A percentile compares a stretch with the other conserved stretches of the same genome.
phyloP scores from a whole-genome alignment of 2,888 invertebrate species.

The Epistrophe grossulariae region DNA sequence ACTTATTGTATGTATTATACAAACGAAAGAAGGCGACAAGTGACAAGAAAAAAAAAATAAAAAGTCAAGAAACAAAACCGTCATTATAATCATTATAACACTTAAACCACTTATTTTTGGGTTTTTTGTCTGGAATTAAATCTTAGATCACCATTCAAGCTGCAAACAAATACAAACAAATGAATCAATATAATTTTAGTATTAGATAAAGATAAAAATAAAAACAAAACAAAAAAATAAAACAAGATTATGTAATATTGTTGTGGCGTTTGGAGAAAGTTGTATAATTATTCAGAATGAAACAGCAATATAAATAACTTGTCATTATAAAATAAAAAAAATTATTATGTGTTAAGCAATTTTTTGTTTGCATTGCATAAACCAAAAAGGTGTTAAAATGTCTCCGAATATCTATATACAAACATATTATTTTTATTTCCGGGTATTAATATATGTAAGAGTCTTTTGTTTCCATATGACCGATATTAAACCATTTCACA shows the following conservation, averaged over 20 bases:
- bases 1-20: neutral
- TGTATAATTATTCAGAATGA: neutral
- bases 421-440: conserved; percentile 13
- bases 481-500: neutral
- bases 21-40: neutral
- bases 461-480: neutral
- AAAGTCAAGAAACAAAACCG: conserved; percentile 19
- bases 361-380: conserved; percentile 9
- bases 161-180: neutral
- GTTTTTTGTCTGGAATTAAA: conserved; percentile 13
- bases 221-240: neutral
- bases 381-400: conserved; percentile 11
- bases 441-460: neutral
- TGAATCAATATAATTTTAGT: neutral
- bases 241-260: neutral
- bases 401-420: neutral
- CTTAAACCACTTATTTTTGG: conserved; percentile 9
- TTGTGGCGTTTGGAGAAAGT: conserved; percentile 19
- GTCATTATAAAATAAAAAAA: neutral
- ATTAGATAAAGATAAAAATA: conserved; percentile 6
- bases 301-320: neutral
- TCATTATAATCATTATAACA: conserved; percentile 8
- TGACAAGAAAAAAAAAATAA: neutral
- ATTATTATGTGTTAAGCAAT: neutral
- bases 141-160: conserved; percentile 24